Evolutionary conservation across 2,797 vertebrate genomes (phyloP).

Genomic region (Harpagifer antarcticus): DNA sequence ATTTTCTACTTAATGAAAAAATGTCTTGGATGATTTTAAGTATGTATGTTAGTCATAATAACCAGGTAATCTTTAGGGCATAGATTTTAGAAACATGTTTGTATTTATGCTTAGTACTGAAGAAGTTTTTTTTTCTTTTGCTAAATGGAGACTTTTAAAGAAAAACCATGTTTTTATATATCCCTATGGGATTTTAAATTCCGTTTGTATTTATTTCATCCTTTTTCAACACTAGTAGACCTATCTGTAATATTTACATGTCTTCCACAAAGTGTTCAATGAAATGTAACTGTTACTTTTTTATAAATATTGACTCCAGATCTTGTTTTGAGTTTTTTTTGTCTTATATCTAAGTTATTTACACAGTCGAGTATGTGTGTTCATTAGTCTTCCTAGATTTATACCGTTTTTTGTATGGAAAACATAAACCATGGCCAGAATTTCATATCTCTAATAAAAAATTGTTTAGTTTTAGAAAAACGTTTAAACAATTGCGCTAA

Average conservation of each 20-base stretch:
- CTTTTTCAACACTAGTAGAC: conserved; percentile 89
- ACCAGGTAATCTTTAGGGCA: conserved; percentile 88
- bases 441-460: not conserved
- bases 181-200: conserved; percentile 98
- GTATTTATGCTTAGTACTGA: conserved; percentile 92
- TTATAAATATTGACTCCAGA: conserved; percentile 67
- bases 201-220: conserved; percentile 89
- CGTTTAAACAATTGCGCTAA: not conserved
- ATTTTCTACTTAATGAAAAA: conserved; percentile 84
- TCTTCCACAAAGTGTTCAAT: conserved; percentile 91
- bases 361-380: not conserved
- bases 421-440: not conserved
- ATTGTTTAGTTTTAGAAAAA: not conserved
- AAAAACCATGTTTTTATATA: conserved; percentile 96
- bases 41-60: conserved; percentile 87
- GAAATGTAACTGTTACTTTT: conserved; percentile 87
- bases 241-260: conserved; percentile 90
- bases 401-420: conserved; percentile 7
- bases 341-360: not conserved
- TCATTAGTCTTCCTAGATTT: no score
- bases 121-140: conserved; percentile 88
- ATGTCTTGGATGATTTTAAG: conserved; percentile 85
- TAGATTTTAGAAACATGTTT: conserved; percentile 94
- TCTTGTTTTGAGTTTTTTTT: conserved; percentile 17
- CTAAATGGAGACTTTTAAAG: conserved; percentile 91